A percentile compares a stretch with the other conserved stretches of the same genome.
Evolutionary conservation across 1,140 invertebrate genomes (phyloP).

Genomic region (Drosophila suzukii): DNA sequence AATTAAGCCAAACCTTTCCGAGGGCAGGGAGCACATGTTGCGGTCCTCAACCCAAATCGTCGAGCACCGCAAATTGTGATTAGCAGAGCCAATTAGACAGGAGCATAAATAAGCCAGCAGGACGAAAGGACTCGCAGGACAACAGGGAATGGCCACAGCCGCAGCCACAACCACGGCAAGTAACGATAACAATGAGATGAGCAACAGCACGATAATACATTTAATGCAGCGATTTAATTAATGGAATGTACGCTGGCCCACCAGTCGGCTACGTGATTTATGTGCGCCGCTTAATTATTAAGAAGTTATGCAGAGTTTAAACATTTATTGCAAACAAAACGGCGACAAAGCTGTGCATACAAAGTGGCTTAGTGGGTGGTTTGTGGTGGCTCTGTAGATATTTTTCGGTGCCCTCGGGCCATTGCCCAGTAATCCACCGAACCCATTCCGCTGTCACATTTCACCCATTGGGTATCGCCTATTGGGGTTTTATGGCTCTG

Average conservation of each 20-base stretch:
- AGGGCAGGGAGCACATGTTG: conserved; percentile 25
- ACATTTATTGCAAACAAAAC: conserved; percentile 78
- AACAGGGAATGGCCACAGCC: conserved; percentile 23
- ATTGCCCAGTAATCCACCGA: background rate
- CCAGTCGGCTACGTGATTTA: conserved; percentile 54
- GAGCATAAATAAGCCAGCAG: conserved; percentile 61
- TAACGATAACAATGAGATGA: conserved; percentile 40
- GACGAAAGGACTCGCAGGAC: conserved; percentile 14
- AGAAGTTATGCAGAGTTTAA: conserved; percentile 78
- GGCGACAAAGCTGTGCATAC: conserved; percentile 65
- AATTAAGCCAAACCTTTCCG: conserved; percentile 12
- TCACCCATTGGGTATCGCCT: conserved; percentile 43
- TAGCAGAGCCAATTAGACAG: conserved; percentile 63
- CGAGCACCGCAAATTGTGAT: conserved; percentile 60
- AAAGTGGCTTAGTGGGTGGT: conserved; percentile 21
- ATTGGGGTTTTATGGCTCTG: conserved; percentile 53
- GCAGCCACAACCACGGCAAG: conserved; percentile 5
- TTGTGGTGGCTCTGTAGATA: too few species aligned
- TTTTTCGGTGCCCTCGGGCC: background rate
- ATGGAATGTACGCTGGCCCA: conserved; percentile 52
- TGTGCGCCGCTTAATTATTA: conserved; percentile 74
- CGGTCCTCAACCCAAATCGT: conserved; percentile 22
- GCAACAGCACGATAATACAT: conserved; percentile 49
- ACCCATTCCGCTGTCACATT: conserved; percentile 5
- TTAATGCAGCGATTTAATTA: conserved; percentile 72